Percentiles rank a stretch among this genome's conserved stretches.
These are phyloP conservation scores for Nysson spinosus DNA, from an alignment of 2,888 invertebrate genomes.

Conservation along the genomic window DNA sequence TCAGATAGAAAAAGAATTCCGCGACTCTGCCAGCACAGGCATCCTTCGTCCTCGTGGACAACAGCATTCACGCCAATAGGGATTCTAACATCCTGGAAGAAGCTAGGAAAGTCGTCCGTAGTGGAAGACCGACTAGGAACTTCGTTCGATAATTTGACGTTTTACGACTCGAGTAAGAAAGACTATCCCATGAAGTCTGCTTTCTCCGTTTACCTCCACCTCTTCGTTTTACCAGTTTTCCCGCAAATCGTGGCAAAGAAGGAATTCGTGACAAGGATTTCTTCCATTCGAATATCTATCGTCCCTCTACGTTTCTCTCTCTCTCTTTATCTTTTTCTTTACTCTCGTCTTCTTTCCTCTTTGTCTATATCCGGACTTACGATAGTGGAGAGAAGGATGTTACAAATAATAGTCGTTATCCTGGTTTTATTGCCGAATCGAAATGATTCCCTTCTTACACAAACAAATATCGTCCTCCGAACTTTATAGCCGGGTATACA, in stretches of 20 bases:
- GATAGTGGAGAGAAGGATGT: neutral
- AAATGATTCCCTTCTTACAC: conserved; percentile 27
- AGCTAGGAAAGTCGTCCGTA: conserved; percentile 35
- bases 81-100: conserved; percentile 23
- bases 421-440: conserved; percentile 24
- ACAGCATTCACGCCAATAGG: conserved; percentile 15
- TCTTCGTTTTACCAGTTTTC: neutral
- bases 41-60: neutral
- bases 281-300: too few relatives aligned
- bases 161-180: conserved; percentile 45
- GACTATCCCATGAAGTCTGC: conserved; percentile 20
- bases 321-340: neutral
- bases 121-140: conserved; percentile 34
- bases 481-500: conserved; percentile 24
- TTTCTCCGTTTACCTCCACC: neutral
- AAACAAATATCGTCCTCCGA: conserved; percentile 15
- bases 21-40: neutral
- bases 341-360: neutral
- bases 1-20: neutral
- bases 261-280: conserved; percentile 11
- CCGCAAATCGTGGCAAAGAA: conserved; percentile 10
- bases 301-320: neutral
- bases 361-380: neutral
- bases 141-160: conserved; percentile 47
- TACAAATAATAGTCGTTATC: conserved; percentile 36